These are phyloP conservation scores for Mimas tiliae DNA, from an alignment of 2,888 invertebrate species.

Conservation along the genomic window DNA sequence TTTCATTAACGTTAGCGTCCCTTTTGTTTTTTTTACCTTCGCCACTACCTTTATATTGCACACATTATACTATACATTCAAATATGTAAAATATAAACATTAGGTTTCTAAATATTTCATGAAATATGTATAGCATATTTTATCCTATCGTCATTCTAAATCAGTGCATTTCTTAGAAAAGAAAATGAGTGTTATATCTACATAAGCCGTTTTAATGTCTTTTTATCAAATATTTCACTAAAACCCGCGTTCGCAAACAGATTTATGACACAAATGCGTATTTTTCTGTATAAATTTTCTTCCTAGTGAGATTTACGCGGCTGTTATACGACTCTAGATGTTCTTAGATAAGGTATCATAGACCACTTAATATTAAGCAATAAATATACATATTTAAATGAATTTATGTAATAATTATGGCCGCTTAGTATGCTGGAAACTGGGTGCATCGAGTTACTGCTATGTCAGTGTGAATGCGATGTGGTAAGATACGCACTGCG, in stretches of 20 bases:
- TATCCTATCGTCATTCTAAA: neutral
- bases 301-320: slow-evolving; percentile 1
- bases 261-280: slow-evolving; percentile 9
- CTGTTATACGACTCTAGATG: slow-evolving; percentile 3
- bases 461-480: slow-evolving; percentile 34
- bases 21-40: too few relatives aligned
- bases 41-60: too few relatives aligned
- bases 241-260: neutral
- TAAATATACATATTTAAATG: slow-evolving; percentile 48
- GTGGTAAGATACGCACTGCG: slow-evolving; percentile 43
- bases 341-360: slow-evolving; percentile 29
- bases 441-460: slow-evolving; percentile 55
- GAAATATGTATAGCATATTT: neutral
- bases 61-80: too few relatives aligned
- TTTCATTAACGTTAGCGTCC: too few relatives aligned
- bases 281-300: slow-evolving; percentile 13
- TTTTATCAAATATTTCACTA: neutral
- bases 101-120: too few relatives aligned
- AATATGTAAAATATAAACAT: too few relatives aligned
- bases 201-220: neutral
- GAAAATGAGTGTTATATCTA: neutral
- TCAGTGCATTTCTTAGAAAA: neutral
- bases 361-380: slow-evolving; percentile 42
- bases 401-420: slow-evolving; percentile 55
- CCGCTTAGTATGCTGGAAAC: slow-evolving; percentile 59